These are phyloP conservation scores for Eristalis pertinax DNA, from an alignment of 2,888 invertebrate species.

Conservation along the genomic window DNA sequence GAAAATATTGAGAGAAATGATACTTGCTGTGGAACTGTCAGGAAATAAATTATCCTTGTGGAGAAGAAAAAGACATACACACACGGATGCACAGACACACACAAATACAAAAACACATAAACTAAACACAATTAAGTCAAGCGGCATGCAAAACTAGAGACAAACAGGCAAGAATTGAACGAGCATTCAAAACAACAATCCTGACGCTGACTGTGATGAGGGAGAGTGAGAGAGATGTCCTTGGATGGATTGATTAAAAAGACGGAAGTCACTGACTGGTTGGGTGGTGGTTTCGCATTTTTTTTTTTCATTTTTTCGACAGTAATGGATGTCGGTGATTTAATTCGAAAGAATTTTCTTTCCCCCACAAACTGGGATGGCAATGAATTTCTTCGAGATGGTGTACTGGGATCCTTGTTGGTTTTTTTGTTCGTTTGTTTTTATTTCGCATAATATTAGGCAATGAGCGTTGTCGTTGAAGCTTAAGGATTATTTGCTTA, in stretches of 20 bases:
- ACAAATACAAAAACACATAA: not conserved
- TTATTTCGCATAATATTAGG: slow-evolving; percentile 12
- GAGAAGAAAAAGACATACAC: not conserved
- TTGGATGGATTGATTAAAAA: slow-evolving; percentile 43
- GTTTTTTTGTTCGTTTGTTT: not conserved
- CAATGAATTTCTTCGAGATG: not conserved
- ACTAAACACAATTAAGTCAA: slow-evolving; percentile 36
- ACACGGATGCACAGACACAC: not conserved
- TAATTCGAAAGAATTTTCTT: slow-evolving; percentile 37
- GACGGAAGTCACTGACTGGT: not conserved
- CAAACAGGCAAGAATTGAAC: slow-evolving; percentile 1
- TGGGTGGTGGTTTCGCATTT: slow-evolving; percentile 10
- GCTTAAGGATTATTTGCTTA: slow-evolving; percentile 30
- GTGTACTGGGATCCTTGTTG: not conserved
- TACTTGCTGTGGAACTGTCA: slow-evolving; percentile 45
- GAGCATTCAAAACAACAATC: slow-evolving; percentile 21
- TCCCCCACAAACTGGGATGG: not conserved
- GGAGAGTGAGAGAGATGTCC: slow-evolving; percentile 6
- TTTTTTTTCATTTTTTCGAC: not conserved
- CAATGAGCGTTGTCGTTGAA: slow-evolving; percentile 1
- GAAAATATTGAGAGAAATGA: slow-evolving; percentile 51
- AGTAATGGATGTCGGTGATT: slow-evolving; percentile 35
- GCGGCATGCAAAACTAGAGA: slow-evolving; percentile 52
- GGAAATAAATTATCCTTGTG: slow-evolving; percentile 53
- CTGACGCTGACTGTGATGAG: slow-evolving; percentile 10